Percentiles rank a stretch among this genome's conserved stretches.
Conservation (phyloP, 2,113 vertebrate species). For the Pseudois nayaur region DNA sequence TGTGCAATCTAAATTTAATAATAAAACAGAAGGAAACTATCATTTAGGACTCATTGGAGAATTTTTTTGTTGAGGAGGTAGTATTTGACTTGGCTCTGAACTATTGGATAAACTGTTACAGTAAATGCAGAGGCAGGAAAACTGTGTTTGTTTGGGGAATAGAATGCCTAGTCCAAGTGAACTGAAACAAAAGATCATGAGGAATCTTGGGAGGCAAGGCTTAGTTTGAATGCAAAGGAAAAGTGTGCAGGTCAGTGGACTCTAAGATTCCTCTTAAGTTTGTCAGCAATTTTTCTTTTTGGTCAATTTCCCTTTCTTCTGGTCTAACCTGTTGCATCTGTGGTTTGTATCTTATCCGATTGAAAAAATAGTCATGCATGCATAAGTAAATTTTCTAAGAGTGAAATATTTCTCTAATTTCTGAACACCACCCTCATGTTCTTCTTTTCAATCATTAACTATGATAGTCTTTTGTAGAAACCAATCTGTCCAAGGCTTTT, state of each 20-base stretch:
- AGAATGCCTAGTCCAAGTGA: background rate
- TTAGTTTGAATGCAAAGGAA: background rate
- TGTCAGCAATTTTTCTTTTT: background rate
- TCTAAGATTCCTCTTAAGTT: background rate
- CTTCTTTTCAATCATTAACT: background rate
- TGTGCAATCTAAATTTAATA: conserved; percentile 9
- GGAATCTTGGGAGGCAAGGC: background rate
- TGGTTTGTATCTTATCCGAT: background rate
- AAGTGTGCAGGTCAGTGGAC: background rate
- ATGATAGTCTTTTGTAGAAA: background rate
- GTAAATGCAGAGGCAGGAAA: background rate
- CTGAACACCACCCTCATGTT: background rate
- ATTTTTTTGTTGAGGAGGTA: background rate
- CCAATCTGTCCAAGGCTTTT: background rate
- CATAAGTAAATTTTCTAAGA: background rate
- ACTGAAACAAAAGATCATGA: conserved; percentile 47
- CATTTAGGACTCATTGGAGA: background rate
- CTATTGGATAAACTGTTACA: background rate
- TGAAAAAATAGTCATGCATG: background rate
- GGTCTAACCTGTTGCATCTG: background rate
- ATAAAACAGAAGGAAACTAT: background rate
- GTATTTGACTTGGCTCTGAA: background rate
- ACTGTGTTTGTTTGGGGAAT: conserved; percentile 16
- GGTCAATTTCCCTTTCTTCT: background rate
- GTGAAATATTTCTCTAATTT: background rate